These are phyloP conservation scores for Erpornis zantholeuca DNA, from an alignment of 2,113 vertebrate genomes.

Conservation along the genomic window DNA sequence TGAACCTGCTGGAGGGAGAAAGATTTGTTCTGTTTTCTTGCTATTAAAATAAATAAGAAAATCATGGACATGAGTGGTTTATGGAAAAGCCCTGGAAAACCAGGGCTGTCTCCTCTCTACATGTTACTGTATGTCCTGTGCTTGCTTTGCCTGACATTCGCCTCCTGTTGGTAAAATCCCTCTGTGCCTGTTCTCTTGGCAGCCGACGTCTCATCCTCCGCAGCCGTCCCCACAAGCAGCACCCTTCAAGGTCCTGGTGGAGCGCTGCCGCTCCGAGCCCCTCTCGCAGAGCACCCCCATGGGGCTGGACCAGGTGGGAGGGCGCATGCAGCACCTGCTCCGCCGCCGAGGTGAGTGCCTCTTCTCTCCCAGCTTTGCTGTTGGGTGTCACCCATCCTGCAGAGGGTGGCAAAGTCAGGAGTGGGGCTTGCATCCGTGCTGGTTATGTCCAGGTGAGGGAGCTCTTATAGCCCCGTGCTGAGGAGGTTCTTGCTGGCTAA, in stretches of 20 bases:
- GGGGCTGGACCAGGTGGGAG: slow-evolving; percentile 71
- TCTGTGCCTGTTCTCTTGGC: slow-evolving; percentile 47
- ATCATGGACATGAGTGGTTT: too few relatives aligned
- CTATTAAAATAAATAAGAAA: too few relatives aligned
- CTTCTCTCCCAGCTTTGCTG: neutral
- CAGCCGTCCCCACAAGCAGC: slow-evolving; percentile 76
- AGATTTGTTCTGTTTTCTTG: too few relatives aligned
- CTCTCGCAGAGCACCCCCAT: slow-evolving; percentile 80
- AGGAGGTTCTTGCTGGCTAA: neutral
- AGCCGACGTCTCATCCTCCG: slow-evolving; percentile 76
- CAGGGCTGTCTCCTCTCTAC: too few relatives aligned
- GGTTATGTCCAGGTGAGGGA: neutral
- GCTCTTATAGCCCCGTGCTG: neutral
- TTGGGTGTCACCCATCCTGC: neutral
- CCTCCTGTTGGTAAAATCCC: neutral
- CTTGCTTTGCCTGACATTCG: neutral
- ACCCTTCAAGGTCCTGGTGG: slow-evolving; percentile 79
- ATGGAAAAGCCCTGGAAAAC: too few relatives aligned
- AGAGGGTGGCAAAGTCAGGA: neutral
- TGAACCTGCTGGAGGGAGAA: too few relatives aligned
- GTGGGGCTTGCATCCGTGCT: accelerated
- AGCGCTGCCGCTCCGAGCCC: slow-evolving; percentile 83
- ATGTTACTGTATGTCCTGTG: accelerated
- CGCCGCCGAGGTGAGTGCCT: slow-evolving; percentile 72
- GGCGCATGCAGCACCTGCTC: slow-evolving; percentile 73